Evolutionary conservation across 1,140 invertebrate species (phyloP).

Genomic region (Ceratina australensis): DNA sequence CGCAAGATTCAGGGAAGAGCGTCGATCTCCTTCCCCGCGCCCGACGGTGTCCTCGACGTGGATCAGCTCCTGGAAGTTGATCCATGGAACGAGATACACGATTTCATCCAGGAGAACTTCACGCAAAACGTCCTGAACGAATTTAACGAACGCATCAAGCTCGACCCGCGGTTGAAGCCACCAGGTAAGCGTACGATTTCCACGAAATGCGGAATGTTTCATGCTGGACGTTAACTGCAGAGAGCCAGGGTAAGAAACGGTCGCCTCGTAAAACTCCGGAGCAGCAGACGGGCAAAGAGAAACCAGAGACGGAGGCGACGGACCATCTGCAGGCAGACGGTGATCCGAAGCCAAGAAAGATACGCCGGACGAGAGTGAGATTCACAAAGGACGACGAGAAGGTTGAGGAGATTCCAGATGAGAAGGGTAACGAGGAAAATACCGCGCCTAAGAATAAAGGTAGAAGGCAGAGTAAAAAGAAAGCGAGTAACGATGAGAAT

Average conservation of each 20-base stretch:
- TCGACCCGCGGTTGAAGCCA: slow-evolving; percentile 1
- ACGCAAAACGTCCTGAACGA: slow-evolving; percentile 19
- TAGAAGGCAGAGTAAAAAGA: background rate
- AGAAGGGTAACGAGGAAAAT: background rate
- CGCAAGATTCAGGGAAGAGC: slow-evolving; percentile 21
- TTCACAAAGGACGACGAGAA: background rate
- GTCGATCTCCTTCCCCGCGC: slow-evolving; percentile 21
- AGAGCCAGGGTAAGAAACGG: background rate
- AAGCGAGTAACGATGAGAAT: background rate
- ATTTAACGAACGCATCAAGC: slow-evolving; percentile 4
- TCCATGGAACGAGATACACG: slow-evolving; percentile 14
- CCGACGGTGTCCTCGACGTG: slow-evolving; percentile 32
- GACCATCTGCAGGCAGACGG: background rate
- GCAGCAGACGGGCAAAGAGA: background rate
- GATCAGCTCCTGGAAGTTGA: slow-evolving; percentile 20
- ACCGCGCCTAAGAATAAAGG: too few relatives aligned
- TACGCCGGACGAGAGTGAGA: background rate
- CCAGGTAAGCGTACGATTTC: slow-evolving; percentile 6
- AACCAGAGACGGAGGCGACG: background rate
- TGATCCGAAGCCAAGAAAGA: background rate
- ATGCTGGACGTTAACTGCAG: background rate
- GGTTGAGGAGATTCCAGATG: background rate
- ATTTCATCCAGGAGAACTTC: slow-evolving; percentile 7
- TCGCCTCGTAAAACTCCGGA: background rate
- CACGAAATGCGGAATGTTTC: background rate